phyloP scores from a whole-genome alignment of 2,113 vertebrate species.

The Arothron firmamentum region DNA sequence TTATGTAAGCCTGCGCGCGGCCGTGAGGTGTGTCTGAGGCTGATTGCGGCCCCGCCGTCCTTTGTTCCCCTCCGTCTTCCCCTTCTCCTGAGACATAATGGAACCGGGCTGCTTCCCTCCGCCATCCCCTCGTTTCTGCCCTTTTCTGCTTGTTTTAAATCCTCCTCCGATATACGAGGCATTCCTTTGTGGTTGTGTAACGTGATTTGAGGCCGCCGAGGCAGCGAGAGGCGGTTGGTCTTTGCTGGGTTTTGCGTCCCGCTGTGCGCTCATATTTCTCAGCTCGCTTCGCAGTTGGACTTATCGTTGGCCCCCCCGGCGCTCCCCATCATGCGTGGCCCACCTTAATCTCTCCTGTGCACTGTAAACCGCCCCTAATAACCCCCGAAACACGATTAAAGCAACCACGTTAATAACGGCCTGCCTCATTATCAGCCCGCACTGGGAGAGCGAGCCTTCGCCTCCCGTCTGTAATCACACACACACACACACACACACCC shows the following conservation, averaged over 20 bases:
- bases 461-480: conserved; percentile 21
- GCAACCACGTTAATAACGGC: conserved; percentile 60
- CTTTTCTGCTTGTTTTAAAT: conserved; percentile 40
- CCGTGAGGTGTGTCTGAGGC: conserved; percentile 33
- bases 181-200: conserved; percentile 65
- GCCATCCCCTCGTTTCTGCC: conserved; percentile 20
- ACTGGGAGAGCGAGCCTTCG: conserved; percentile 41
- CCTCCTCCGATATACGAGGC: conserved; percentile 50
- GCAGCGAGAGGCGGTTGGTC: conserved; percentile 26
- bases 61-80: conserved; percentile 34
- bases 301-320: conserved; percentile 48
- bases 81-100: conserved; percentile 30
- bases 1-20: conserved; percentile 54
- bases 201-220: conserved; percentile 41
- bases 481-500: too few species aligned
- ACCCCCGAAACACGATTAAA: conserved; percentile 59
- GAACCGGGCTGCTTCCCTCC: conserved; percentile 36
- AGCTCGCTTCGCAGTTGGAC: conserved; percentile 37
- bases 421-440: conserved; percentile 60
- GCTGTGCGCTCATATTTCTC: conserved; percentile 55
- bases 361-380: conserved; percentile 64
- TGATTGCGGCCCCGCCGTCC: conserved; percentile 20
- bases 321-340: conserved; percentile 53
- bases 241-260: conserved; percentile 40
- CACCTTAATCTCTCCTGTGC: conserved; percentile 61